Percentiles rank a stretch among this genome's conserved stretches.
Evolutionary conservation across 2,113 vertebrate genomes (phyloP).

Genomic region (Festucalex cinctus): DNA sequence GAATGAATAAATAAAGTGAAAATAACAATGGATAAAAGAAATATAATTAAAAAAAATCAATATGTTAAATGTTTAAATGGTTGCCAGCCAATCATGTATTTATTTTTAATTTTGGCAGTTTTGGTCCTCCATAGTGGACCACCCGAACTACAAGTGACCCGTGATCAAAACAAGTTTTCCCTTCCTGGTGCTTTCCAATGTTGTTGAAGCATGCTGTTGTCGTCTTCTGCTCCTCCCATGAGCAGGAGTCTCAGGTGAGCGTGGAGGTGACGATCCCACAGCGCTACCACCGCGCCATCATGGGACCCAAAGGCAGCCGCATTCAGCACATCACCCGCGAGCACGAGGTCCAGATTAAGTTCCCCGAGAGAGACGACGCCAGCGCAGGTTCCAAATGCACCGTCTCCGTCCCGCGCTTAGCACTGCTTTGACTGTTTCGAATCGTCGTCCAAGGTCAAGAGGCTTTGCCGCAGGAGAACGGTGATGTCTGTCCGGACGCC

Average conservation of each 20-base stretch:
- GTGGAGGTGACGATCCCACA: slow-evolving; percentile 76
- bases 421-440: background rate
- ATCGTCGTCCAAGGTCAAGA: slow-evolving; percentile 62
- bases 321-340: slow-evolving; percentile 78
- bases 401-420: background rate
- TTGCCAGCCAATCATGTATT: too few relatives aligned
- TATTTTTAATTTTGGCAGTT: too few relatives aligned
- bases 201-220: too few relatives aligned
- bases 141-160: background rate
- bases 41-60: too few relatives aligned
- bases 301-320: slow-evolving; percentile 75
- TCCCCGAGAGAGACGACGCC: slow-evolving; percentile 78
- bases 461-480: slow-evolving; percentile 68
- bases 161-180: background rate
- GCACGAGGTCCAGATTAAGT: slow-evolving; percentile 79
- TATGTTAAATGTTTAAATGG: too few relatives aligned
- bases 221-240: background rate
- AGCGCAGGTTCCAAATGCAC: slow-evolving; percentile 57
- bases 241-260: slow-evolving; percentile 76
- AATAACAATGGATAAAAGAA: too few relatives aligned
- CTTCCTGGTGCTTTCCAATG: background rate
- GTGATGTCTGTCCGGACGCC: slow-evolving; percentile 60
- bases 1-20: too few relatives aligned
- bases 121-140: too few relatives aligned
- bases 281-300: slow-evolving; percentile 74